phyloP scores from a whole-genome alignment of 2,797 vertebrate species.

The Etheostoma nigrum region DNA sequence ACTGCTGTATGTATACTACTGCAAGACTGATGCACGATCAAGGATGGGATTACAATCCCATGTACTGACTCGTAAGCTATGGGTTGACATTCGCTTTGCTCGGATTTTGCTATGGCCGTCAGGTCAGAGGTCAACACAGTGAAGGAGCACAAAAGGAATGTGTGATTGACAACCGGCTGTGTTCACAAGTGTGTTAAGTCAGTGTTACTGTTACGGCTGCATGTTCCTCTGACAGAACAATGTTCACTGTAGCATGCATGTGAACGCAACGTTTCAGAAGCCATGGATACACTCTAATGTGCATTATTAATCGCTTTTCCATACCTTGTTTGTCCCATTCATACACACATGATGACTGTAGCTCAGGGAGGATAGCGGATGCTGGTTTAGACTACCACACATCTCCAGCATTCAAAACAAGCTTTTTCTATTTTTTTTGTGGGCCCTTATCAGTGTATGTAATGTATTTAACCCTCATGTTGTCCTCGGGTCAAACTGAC shows the following conservation, averaged over 20 bases:
- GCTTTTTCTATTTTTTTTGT: neutral
- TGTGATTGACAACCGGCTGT: neutral
- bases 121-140: neutral
- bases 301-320: conserved; percentile 77
- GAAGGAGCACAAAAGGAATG: neutral
- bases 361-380: neutral
- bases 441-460: no score
- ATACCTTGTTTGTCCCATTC: conserved; percentile 36
- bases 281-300: conserved; percentile 45
- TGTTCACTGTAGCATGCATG: conserved; percentile 32
- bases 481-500: no score
- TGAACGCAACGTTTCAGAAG: conserved; percentile 14
- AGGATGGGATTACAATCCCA: neutral
- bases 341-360: neutral
- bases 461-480: neutral
- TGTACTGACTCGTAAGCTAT: neutral
- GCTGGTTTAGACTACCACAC: neutral
- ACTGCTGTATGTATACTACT: neutral
- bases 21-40: neutral
- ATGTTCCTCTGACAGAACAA: conserved; percentile 18
- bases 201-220: conserved; percentile 16
- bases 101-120: neutral
- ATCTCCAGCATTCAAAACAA: neutral
- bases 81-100: neutral
- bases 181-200: neutral